Evolutionary conservation across 1,140 invertebrate species (phyloP).

Genomic region (Oncopeltus fasciatus): DNA sequence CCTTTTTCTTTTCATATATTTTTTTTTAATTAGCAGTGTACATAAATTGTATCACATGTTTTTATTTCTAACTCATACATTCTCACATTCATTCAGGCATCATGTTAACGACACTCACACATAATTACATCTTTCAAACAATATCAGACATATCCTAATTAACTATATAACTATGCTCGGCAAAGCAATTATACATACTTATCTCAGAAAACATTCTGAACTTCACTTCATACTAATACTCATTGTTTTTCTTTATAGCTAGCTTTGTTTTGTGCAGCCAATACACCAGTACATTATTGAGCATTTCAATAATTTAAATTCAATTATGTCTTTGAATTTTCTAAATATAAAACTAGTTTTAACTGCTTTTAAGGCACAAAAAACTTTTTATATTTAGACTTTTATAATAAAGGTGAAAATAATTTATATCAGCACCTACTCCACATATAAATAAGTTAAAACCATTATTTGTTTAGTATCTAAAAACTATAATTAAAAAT

Average conservation of each 20-base stretch:
- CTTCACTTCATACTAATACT: background rate
- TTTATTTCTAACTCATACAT: conserved; percentile 7
- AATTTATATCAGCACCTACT: no score
- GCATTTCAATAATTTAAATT: conserved; percentile 3
- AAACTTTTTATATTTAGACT: conserved; percentile 11
- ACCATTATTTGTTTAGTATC: no score
- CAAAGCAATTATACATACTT: conserved; percentile 5
- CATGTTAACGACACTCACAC: no score
- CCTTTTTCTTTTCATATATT: background rate
- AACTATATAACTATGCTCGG: conserved; percentile 6
- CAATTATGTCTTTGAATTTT: background rate
- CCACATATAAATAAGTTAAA: no score
- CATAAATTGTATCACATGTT: conserved; percentile 12
- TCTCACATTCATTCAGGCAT: conserved; percentile 5
- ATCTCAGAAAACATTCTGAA: background rate
- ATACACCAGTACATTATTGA: background rate
- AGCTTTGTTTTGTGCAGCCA: conserved; percentile 1
- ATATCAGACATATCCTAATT: background rate
- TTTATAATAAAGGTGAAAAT: background rate
- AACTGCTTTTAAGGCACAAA: conserved; percentile 9
- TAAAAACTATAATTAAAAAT: no score
- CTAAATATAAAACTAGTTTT: conserved; percentile 13
- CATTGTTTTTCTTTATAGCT: conserved; percentile 11
- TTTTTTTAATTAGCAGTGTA: background rate
- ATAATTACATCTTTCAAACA: background rate